Conservation (phyloP, 1,140 invertebrate species). For the Brachionus paranguensis region DNA sequence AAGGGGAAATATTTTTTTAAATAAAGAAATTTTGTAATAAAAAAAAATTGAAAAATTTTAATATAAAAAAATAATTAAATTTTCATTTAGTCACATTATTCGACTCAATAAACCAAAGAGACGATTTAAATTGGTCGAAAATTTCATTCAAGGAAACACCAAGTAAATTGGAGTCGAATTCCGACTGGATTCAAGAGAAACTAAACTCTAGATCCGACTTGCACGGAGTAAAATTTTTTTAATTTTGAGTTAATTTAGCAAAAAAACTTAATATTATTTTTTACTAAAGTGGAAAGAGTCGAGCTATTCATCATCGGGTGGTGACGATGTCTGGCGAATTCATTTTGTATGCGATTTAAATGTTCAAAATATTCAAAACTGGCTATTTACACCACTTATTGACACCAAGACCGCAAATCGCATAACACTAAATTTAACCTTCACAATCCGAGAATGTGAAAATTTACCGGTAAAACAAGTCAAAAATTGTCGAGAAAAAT, state of each 20-base stretch:
- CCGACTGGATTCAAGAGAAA: not conserved
- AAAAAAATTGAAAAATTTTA: not conserved
- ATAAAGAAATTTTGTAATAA: not conserved
- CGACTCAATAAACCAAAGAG: conserved; percentile 5
- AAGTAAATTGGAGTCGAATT: not conserved
- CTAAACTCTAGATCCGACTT: conserved; percentile 8
- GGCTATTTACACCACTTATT: conserved; percentile 33
- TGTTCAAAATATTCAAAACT: conserved; percentile 32
- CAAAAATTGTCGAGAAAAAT: conserved; percentile 39
- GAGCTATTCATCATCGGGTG: not conserved
- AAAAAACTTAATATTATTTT: not conserved
- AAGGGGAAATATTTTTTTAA: no score
- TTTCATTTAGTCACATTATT: conserved; percentile 21
- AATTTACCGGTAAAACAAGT: conserved; percentile 29
- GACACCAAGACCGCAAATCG: conserved; percentile 18
- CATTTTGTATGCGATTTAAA: conserved; percentile 40
- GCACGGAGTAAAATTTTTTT: not conserved
- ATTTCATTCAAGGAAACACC: conserved; percentile 5
- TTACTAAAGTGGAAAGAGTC: conserved; percentile 31
- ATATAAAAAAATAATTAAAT: not conserved
- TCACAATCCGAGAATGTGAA: conserved; percentile 35
- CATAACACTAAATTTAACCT: conserved; percentile 15
- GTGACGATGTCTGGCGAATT: conserved; percentile 37
- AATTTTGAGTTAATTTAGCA: not conserved
- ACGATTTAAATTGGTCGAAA: conserved; percentile 33